Evolutionary conservation across 2,113 vertebrate species (phyloP).

Genomic region (Crotalus helleri): DNA sequence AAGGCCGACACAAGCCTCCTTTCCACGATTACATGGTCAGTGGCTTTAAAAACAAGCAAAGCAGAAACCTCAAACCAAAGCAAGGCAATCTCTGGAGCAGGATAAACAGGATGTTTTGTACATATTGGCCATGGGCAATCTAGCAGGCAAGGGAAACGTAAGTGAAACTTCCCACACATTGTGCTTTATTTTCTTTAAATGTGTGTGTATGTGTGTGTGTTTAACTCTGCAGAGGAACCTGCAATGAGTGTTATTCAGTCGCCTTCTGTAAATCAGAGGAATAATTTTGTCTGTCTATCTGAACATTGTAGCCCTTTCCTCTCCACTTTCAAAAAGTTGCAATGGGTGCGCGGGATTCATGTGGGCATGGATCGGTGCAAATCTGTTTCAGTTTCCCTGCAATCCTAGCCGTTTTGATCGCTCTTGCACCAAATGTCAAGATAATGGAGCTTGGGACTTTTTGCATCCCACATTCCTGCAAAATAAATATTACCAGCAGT

Average conservation of each 20-base stretch:
- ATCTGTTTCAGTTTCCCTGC: conserved; percentile 28
- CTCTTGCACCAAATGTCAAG: conserved; percentile 48
- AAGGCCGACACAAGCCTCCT: conserved; percentile 44
- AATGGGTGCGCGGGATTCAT: not conserved
- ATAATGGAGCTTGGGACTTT: conserved; percentile 50
- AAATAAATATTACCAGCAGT: conserved; percentile 48
- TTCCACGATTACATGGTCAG: conserved; percentile 60
- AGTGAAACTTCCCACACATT: not conserved
- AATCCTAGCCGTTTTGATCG: not conserved
- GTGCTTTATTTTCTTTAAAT: not conserved
- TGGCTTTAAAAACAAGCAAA: conserved; percentile 34
- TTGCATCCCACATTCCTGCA: conserved; percentile 34
- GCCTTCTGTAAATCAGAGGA: not conserved
- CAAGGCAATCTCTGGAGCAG: conserved; percentile 34
- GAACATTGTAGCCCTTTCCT: not conserved
- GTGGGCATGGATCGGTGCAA: not conserved
- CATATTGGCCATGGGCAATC: not conserved
- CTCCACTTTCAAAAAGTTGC: conserved; percentile 16
- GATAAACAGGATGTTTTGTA: conserved; percentile 47
- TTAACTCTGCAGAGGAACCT: not conserved
- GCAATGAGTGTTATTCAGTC: not conserved
- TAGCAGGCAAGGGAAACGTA: not conserved
- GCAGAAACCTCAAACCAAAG: conserved; percentile 33
- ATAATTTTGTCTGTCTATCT: not conserved
- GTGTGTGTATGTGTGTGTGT: too few relatives aligned